Conservation (phyloP, 2,113 vertebrate species). For the Progne subis region DNA sequence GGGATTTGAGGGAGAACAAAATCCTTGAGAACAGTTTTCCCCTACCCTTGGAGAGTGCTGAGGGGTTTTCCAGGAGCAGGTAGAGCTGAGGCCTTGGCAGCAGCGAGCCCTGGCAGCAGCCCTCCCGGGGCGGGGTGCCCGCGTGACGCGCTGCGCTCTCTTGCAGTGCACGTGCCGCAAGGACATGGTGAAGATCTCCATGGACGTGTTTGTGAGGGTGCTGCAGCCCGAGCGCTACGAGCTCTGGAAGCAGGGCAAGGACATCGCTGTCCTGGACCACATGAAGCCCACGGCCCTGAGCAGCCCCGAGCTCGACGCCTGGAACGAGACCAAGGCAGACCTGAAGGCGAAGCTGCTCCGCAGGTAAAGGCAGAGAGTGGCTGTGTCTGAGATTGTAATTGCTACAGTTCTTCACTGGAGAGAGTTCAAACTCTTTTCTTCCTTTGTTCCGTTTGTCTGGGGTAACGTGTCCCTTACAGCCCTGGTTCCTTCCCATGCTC, state of each 20-base stretch:
- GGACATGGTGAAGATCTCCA: slow-evolving; percentile 99
- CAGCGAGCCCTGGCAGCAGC: fast-evolving
- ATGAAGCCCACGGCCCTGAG: slow-evolving; percentile 84
- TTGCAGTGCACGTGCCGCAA: slow-evolving; percentile 92
- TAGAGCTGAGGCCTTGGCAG: fast-evolving
- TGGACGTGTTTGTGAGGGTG: slow-evolving; percentile 95
- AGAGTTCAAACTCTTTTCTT: background rate
- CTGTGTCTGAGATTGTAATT: fast-evolving
- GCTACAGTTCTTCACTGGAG: fast-evolving
- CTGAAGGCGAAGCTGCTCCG: slow-evolving; percentile 83
- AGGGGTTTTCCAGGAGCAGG: background rate
- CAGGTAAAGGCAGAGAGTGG: slow-evolving; percentile 67
- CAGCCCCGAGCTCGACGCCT: slow-evolving; percentile 87
- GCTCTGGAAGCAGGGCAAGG: slow-evolving; percentile 94
- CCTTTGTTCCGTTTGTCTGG: background rate
- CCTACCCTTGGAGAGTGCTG: fast-evolving
- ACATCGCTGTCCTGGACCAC: slow-evolving; percentile 85
- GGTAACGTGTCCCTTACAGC: background rate
- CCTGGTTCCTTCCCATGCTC: background rate
- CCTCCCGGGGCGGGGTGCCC: background rate
- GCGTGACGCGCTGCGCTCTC: background rate
- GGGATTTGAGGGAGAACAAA: background rate
- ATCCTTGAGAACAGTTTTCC: background rate
- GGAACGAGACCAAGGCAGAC: slow-evolving; percentile 84
- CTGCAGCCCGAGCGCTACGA: slow-evolving; percentile 94